Evolutionary conservation across 2,888 invertebrate species (phyloP).

Genomic region (Labia minor): DNA sequence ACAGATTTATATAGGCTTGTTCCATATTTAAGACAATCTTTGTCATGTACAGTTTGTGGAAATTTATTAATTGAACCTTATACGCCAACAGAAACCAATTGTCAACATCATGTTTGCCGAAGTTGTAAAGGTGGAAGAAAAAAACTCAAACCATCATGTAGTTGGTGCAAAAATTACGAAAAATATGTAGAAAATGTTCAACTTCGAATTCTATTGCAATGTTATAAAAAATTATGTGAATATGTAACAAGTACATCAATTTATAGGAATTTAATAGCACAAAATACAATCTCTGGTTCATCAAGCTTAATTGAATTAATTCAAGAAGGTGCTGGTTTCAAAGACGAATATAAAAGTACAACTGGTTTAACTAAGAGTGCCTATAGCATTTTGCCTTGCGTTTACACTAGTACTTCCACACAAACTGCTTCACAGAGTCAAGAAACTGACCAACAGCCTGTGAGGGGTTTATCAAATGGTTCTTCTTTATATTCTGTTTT

Average conservation of each 20-base stretch:
- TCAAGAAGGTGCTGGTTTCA: constrained; percentile 66
- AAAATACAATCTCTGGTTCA: constrained; percentile 37
- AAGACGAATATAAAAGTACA: constrained; percentile 62
- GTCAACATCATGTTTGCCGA: constrained; percentile 82
- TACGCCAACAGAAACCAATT: constrained; percentile 63
- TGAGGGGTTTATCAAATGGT: constrained; percentile 43
- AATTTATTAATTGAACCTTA: constrained; percentile 71
- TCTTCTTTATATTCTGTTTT: constrained; percentile 63
- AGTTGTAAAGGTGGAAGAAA: constrained; percentile 75
- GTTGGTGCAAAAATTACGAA: constrained; percentile 73
- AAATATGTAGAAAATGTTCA: constrained; percentile 73
- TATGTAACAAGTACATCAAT: constrained; percentile 65
- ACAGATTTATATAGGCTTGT: constrained; percentile 71
- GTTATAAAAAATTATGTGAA: constrained; percentile 80
- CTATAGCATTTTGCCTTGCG: constrained; percentile 62
- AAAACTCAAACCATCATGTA: constrained; percentile 71
- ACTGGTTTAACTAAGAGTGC: constrained; percentile 62
- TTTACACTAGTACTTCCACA: constrained; percentile 52
- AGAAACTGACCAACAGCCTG: constrained; percentile 32
- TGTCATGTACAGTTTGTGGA: constrained; percentile 83
- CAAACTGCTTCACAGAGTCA: constrained; percentile 31
- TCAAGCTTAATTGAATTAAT: constrained; percentile 61
- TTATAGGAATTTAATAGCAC: constrained; percentile 46
- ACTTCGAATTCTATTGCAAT: constrained; percentile 67
- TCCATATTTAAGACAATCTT: constrained; percentile 72